Conservation (phyloP, 2,797 vertebrate species). For the Octomys mimax region DNA sequence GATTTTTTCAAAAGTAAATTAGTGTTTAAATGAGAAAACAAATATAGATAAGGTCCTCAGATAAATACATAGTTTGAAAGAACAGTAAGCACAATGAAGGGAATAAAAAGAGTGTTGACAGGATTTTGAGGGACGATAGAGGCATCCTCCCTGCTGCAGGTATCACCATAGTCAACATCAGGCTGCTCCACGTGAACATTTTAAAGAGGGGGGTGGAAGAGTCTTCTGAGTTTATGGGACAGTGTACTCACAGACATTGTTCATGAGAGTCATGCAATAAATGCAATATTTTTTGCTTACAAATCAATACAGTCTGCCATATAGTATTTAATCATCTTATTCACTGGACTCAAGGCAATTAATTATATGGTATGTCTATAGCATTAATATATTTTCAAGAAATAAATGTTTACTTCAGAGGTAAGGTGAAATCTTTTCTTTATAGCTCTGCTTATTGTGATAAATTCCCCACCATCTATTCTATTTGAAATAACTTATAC, state of each 20-base stretch:
- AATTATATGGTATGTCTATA: not conserved
- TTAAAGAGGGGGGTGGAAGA: not conserved
- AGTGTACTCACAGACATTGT: not conserved
- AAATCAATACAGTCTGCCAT: not conserved
- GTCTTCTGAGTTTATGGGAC: not conserved
- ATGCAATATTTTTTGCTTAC: not conserved
- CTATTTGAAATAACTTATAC: slow-evolving; percentile 12
- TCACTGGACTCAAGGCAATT: not conserved
- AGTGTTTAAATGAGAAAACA: not conserved
- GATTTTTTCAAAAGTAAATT: not conserved
- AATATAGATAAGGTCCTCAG: not conserved
- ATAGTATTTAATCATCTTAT: not conserved
- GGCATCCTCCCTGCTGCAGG: not conserved
- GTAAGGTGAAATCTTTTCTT: not conserved
- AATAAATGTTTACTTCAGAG: not conserved
- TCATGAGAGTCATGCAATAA: not conserved
- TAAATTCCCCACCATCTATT: not conserved
- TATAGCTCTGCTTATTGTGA: not conserved
- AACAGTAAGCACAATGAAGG: not conserved
- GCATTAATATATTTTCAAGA: not conserved
- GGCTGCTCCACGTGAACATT: not conserved
- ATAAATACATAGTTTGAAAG: not conserved
- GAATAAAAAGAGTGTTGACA: not conserved
- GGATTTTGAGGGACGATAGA: not conserved
- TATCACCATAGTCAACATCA: not conserved